Percentiles rank a stretch among this genome's conserved stretches.
Conservation (phyloP, 1,140 invertebrate species). For the Aphaenogaster ashmeadi region DNA sequence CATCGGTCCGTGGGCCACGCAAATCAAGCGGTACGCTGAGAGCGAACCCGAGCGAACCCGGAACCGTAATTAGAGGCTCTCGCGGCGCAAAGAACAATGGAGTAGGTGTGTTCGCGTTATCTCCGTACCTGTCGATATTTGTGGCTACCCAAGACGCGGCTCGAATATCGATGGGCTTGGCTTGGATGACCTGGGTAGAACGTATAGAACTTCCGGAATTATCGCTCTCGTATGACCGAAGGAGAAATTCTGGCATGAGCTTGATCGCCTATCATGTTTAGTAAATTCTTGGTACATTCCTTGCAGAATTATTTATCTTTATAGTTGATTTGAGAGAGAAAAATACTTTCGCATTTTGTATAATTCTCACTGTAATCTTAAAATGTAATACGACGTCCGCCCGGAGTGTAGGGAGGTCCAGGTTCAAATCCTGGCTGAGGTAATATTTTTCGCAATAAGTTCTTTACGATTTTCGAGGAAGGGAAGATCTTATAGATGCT, state of each 20-base stretch:
- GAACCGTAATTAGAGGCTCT: conserved; percentile 77
- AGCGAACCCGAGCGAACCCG: conserved; percentile 38
- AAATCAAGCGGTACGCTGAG: conserved; percentile 77
- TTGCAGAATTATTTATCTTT: neutral
- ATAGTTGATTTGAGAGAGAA: neutral
- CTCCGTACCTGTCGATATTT: conserved; percentile 62
- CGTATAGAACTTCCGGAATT: conserved; percentile 38
- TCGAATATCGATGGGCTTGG: conserved; percentile 57
- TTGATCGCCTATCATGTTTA: neutral
- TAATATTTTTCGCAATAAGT: too few relatives aligned
- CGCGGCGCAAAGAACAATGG: conserved; percentile 72
- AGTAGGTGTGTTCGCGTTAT: conserved; percentile 54
- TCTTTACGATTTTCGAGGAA: too few relatives aligned
- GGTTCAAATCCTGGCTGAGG: too few relatives aligned
- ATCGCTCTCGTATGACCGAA: conserved; percentile 21
- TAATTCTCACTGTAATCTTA: neutral
- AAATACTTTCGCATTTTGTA: neutral
- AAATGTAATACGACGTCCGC: conserved; percentile 11
- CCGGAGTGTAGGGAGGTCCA: too few relatives aligned
- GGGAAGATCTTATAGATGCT: too few relatives aligned
- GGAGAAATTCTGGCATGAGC: neutral
- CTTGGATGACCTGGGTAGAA: conserved; percentile 32
- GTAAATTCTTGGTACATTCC: neutral
- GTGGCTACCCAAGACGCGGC: conserved; percentile 57
- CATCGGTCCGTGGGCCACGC: conserved; percentile 71